Base-by-base conservation (phyloP, 2,888 invertebrate species). In the Epirrita christyi region DNA sequence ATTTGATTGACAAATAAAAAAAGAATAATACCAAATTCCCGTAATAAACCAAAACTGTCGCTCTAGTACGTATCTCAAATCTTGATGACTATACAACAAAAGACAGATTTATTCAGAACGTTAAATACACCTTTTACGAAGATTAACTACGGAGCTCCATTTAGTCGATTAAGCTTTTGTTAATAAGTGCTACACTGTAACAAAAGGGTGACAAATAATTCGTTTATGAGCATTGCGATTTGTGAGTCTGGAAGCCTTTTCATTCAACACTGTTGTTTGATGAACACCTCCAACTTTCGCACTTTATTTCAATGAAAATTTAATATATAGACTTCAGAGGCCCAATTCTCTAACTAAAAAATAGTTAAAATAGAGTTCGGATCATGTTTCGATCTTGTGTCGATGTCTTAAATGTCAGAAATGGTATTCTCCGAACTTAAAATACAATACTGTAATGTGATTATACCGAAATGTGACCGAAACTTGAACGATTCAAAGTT, bases 121-220 rank as follows among this genome's bases (percentile, higher is more conserved):
- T 77, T 80, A 79, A 83, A 73, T 77, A 78, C 76, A 81, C 75
- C 80, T 81, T 76, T 82, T 80, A 81, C 72, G 72, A 72, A 84
- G 85, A 85, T 85, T 84, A 85, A 74, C 71, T 70, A 76, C 78
- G 80, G 69, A 77, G 74, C 79, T 83, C 84, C 81, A 81, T 87
- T 87, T 81, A 79, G 78, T 73, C 83, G 85, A 87, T 88, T 85
- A 86, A 82, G 82, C 84, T 79, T 85, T 84, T 84, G 86, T 85
- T 86, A 86, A 86, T 86, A 86, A 86, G 80, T 78, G 72, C 68
- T 78, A 72, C 71, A 73, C 70, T 72, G 73, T 70, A 81, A 88
- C 88, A 86, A 89, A 85, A 76, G 86, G 82, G 81, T 86, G 86
- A 85, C 85, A 84, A 83, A 83, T 86, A 86, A 85, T 83, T 85